Conservation (phyloP, 2,888 invertebrate genomes). For the Pammene fasciana region DNA sequence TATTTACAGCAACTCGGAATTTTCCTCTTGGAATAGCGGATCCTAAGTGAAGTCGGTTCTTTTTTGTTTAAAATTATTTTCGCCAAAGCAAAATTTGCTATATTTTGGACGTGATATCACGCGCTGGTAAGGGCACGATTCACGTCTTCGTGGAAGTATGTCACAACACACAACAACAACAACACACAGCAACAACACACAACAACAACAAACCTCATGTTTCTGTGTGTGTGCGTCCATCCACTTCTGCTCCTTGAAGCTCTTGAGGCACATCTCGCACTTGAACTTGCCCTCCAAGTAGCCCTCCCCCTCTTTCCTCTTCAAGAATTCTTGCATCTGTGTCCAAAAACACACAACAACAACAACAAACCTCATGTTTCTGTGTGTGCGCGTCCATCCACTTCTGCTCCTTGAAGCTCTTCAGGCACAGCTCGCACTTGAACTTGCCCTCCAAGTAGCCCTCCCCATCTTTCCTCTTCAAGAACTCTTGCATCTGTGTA, state of each 20-base stretch:
- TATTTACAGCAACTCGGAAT: too few species aligned
- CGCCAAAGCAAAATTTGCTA: too few species aligned
- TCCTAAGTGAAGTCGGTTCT: too few species aligned
- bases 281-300: constrained; percentile 21
- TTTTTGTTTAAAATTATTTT: too few species aligned
- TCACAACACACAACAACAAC: too few species aligned
- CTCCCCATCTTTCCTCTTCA: not conserved
- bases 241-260: constrained; percentile 29
- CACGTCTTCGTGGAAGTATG: too few species aligned
- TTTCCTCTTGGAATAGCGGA: too few species aligned
- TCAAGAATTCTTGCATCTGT: constrained; percentile 19
- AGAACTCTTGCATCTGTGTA: constrained; percentile 14
- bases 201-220: constrained; percentile 32
- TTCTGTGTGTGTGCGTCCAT: constrained; percentile 22
- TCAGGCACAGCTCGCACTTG: constrained; percentile 15
- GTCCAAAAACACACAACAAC: too few species aligned
- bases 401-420: constrained; percentile 24
- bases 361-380: constrained; percentile 27
- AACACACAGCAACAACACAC: too few species aligned
- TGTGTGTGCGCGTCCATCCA: constrained; percentile 26
- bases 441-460: constrained; percentile 19
- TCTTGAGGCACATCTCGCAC: constrained; percentile 17
- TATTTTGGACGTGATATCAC: too few species aligned
- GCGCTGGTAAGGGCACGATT: too few species aligned
- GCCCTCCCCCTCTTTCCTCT: not conserved